Percentiles rank a stretch among this genome's conserved stretches.
Conservation (phyloP, 2,888 invertebrate species). For the Mechanitis mazaeus region DNA sequence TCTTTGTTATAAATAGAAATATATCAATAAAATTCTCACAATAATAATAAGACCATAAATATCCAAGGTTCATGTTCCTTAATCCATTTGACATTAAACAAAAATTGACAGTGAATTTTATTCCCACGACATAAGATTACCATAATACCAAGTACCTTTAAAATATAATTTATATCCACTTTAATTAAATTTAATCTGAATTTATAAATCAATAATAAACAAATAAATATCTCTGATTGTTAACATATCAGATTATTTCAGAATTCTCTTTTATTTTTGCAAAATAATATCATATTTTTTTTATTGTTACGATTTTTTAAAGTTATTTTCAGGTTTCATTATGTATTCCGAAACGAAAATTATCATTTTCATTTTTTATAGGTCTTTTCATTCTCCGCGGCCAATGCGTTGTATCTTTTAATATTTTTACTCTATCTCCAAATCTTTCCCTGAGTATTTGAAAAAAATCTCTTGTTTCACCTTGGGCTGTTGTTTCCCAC, state of each 20-base stretch:
- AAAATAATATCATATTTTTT: too few relatives aligned
- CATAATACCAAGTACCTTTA: not conserved
- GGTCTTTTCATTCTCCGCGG: slow-evolving; percentile 24
- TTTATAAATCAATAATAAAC: too few relatives aligned
- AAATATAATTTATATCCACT: too few relatives aligned
- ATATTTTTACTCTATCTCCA: slow-evolving; percentile 42
- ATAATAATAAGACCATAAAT: slow-evolving; percentile 7
- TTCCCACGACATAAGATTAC: slow-evolving; percentile 14
- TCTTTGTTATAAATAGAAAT: too few relatives aligned
- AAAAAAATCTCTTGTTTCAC: slow-evolving; percentile 59
- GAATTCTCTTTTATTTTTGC: too few relatives aligned
- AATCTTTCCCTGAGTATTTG: slow-evolving; percentile 51
- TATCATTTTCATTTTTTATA: slow-evolving; percentile 22
- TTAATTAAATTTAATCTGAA: too few relatives aligned
- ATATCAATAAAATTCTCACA: not conserved
- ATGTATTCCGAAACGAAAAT: slow-evolving; percentile 39
- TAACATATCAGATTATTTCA: too few relatives aligned
- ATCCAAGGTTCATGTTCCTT: slow-evolving; percentile 15
- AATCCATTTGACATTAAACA: slow-evolving; percentile 13
- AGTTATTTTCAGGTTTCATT: slow-evolving; percentile 24
- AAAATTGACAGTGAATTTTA: slow-evolving; percentile 11
- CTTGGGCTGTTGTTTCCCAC: slow-evolving; percentile 60
- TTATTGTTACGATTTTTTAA: too few relatives aligned
- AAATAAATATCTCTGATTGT: too few relatives aligned
- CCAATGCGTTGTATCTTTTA: slow-evolving; percentile 51